Evolutionary conservation across 2,113 vertebrate species (phyloP), one percentile per base, ranked within the genome.

Genomic region (Chloropsis cyanopogon): DNA sequence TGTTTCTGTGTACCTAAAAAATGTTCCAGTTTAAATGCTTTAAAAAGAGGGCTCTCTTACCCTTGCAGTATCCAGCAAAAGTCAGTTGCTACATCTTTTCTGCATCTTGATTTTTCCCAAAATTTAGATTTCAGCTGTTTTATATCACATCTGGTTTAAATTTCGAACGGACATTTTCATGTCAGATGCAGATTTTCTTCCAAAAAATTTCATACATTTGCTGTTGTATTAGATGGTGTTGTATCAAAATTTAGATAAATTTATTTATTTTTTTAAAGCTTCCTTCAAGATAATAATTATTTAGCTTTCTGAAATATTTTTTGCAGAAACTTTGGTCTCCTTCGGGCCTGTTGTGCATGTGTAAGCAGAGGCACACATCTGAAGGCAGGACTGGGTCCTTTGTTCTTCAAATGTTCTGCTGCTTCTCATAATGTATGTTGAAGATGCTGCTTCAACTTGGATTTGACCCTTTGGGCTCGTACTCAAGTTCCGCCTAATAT

Each of bases 91-190:
- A n/a, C 90, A 89, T 96, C 87, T 95, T 88, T 97, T 96, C 84
- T 95, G 79, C 88, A 90, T 96, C 86, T 79, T n/a, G 22, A 9
- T 77, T 96, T 89, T 66, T 59, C 76, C 65, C 80, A 92, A 95
- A 97, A 80, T 96, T 97, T 95, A 80, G 92, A 90, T 97, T 97
- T 97, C 95, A 96, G 93, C 95, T 97, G 94, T 95, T 97, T 93
- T 95, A 14, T 93, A 95, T 96, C 95, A 96, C 96, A 96, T 96
- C 94, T 97, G 97, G 94, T 96, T 97, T 97, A 91, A 82, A 91
- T 92, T 92, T 75, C 82, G 57, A 92, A 65, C 49, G 68, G 78
- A 87, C 37, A 88, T 63, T 97, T 92, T 56, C 57, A 88, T 89
- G 65, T 88, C 61, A 90, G 71, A 87, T 81, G 72, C 71, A 81